Percentiles rank a stretch among this genome's conserved stretches.
phyloP scores from a whole-genome alignment of 2,113 vertebrate species.

The Nycticebus coucang region DNA sequence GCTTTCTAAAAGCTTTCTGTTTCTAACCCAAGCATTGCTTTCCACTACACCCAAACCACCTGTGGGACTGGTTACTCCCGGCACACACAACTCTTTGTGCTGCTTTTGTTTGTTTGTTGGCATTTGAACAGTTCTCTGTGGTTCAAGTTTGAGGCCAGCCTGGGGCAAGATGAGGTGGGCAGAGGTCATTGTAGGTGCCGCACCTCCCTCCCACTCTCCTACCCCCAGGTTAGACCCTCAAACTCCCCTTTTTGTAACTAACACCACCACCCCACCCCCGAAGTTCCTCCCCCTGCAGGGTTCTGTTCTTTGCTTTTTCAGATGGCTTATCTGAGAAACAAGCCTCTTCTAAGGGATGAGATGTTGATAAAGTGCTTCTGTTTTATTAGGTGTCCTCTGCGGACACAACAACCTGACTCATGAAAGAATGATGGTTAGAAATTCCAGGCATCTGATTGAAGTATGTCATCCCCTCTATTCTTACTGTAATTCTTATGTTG shows the following conservation, averaged over 20 bases:
- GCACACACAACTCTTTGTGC: constrained; percentile 62
- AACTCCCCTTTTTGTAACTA: background rate
- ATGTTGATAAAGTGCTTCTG: background rate
- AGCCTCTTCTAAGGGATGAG: background rate
- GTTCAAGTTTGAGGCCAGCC: constrained; percentile 28
- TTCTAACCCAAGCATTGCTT: background rate
- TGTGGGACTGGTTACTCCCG: background rate
- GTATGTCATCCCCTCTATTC: background rate
- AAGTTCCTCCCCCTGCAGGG: background rate
- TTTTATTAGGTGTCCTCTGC: background rate
- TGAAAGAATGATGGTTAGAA: background rate
- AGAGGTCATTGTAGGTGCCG: background rate
- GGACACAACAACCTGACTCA: background rate
- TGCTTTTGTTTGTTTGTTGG: constrained; percentile 28
- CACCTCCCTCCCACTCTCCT: background rate
- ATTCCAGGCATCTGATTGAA: background rate
- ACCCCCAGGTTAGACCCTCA: background rate
- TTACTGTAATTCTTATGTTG: background rate
- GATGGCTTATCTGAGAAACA: background rate
- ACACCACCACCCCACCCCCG: background rate
- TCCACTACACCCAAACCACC: background rate
- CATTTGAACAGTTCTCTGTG: constrained; percentile 41
- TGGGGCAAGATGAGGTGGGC: background rate
- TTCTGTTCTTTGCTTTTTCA: background rate
- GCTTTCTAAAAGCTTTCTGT: background rate